Evolutionary conservation across 2,113 vertebrate genomes (phyloP).

Genomic region (Melozone crissalis): DNA sequence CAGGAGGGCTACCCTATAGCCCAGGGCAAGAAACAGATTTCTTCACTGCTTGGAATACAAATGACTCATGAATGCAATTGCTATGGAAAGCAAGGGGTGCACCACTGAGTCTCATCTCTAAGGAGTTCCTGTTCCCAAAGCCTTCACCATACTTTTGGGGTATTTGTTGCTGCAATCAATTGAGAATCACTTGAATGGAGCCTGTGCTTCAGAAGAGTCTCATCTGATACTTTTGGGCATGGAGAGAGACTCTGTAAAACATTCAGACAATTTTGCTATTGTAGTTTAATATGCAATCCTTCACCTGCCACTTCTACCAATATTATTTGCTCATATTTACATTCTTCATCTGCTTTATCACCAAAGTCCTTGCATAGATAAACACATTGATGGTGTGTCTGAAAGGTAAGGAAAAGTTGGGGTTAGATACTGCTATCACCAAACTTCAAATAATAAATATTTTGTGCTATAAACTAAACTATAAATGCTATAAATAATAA

Average conservation of each 20-base stretch:
- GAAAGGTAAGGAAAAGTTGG: not conserved
- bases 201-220: not conserved
- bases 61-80: not conserved
- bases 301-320: not conserved
- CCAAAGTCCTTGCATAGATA: not conserved
- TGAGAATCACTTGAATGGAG: not conserved
- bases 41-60: not conserved
- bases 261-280: not conserved
- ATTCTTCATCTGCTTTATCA: not conserved
- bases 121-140: not conserved
- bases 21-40: not conserved
- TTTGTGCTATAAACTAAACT: not conserved
- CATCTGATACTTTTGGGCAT: fast-evolving
- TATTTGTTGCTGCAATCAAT: not conserved
- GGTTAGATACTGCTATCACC: not conserved
- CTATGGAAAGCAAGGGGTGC: not conserved
- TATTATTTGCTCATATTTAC: not conserved
- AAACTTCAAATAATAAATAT: not conserved
- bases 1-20: not conserved
- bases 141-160: not conserved
- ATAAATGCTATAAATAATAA: not conserved
- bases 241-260: not conserved
- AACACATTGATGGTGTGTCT: not conserved
- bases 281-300: not conserved
- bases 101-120: not conserved